A percentile compares a stretch with the other conserved stretches of the same genome.
phyloP scores from a whole-genome alignment of 2,888 invertebrate species.

The Parnassius mnemosyne region DNA sequence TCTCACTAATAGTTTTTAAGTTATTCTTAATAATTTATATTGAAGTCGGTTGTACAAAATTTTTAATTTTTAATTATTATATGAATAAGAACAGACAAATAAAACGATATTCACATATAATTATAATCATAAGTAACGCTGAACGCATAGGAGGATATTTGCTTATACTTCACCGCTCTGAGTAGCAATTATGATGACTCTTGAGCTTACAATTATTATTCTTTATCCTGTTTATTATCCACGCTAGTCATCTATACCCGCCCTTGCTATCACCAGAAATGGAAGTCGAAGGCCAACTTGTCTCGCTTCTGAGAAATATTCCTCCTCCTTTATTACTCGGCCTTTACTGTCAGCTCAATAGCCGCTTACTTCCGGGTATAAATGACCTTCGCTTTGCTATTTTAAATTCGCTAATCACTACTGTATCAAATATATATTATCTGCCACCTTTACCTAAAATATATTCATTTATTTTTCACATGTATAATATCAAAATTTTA shows the following conservation, averaged over 20 bases:
- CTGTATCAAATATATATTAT: no score
- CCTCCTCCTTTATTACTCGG: constrained; percentile 12
- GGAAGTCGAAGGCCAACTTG: constrained; percentile 35
- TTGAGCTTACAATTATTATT: constrained; percentile 14
- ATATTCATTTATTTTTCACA: no score
- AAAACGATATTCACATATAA: constrained; percentile 3
- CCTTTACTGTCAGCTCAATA: constrained; percentile 18
- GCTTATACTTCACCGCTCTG: not conserved
- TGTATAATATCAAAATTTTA: no score
- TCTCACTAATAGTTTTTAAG: no score
- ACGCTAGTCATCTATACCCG: constrained; percentile 37
- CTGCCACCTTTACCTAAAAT: no score
- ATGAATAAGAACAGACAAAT: no score
- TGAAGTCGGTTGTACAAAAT: no score
- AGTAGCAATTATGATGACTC: constrained; percentile 12
- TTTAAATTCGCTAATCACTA: not conserved
- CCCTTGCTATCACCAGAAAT: constrained; percentile 42
- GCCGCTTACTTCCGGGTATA: constrained; percentile 18
- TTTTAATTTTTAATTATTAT: no score
- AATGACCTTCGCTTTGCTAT: not conserved
- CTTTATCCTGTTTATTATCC: constrained; percentile 26
- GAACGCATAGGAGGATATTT: constrained; percentile 1
- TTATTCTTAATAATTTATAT: no score
- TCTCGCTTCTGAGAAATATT: constrained; percentile 25
- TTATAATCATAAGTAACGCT: not conserved